Evolutionary conservation across 2,113 vertebrate species (phyloP), one percentile per base, ranked within the genome.

Genomic region (Vanacampus margaritifer): DNA sequence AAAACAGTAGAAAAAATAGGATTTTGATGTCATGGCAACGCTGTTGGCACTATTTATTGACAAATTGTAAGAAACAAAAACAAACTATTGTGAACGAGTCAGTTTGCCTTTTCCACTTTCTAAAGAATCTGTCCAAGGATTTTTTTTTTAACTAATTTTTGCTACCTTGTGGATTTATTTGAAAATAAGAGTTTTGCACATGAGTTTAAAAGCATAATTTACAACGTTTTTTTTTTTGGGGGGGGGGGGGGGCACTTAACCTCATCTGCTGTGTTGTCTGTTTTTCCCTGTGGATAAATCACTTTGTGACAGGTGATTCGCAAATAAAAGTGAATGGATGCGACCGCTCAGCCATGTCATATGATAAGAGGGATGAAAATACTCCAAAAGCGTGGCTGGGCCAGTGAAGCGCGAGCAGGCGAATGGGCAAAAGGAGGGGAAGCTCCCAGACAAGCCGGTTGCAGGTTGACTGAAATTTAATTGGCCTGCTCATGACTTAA

Each of bases 401-500:
- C 67, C 65, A 65, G 48, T 75, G 71, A 79, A 63, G 62, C 69
- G 60, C 36, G 63, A 48, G 65, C 57, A 64, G 69, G 46, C 59
- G 79, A 75, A 73, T 41, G 43, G 66, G 24, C 57, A 71, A 36
- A 53, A 75, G 65, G 57, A 75, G 63, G 19, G 67, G 57, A 64
- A 23, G 75, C 73, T 37, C 67, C 39, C 28, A 57, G 69, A 75
- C 68, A 71, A 56, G 28, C 51, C 81, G 70, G 4, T 72, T 64
- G 68, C 71, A 78, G 72, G 75, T 78, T 77, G 80, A 81, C 72
- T 70, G 69, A 65, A 84, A 76, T 75, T 66, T 72, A 78, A 74
- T 69, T 84, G 71, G 71, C 76, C 51, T 64, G 57, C 62, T 79
- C 39, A 36, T 65, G 64, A 71, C 60, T 67, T 74, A 74, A 78